phyloP scores from a whole-genome alignment of 2,888 invertebrate species.

The Monochamus alternatus region DNA sequence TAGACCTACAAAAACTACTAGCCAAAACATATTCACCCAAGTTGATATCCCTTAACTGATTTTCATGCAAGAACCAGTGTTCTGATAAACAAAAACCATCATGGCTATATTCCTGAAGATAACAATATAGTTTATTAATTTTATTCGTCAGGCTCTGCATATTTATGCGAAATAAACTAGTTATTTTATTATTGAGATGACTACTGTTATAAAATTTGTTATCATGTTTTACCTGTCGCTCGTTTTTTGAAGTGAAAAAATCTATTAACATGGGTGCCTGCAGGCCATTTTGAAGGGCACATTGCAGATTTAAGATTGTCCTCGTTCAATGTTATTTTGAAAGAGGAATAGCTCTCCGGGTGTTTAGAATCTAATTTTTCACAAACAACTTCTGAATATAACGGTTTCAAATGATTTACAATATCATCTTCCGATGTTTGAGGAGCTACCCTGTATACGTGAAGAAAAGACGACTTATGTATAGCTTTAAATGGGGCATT shows the following conservation, averaged over 20 bases:
- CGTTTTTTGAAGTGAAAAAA: not conserved
- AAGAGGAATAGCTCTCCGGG: too few species aligned
- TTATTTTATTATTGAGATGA: not conserved
- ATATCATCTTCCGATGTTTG: too few species aligned
- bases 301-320: not conserved
- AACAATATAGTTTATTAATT: constrained; percentile 8
- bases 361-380: too few species aligned
- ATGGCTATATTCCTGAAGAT: not conserved
- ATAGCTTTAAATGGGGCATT: too few species aligned
- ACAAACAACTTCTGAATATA: too few species aligned
- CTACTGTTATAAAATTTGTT: not conserved
- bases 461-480: too few species aligned
- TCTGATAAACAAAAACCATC: constrained; percentile 1
- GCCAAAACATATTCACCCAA: constrained; percentile 11
- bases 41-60: not conserved
- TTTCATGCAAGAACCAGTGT: not conserved
- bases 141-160: not conserved
- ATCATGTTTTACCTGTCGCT: constrained; percentile 8
- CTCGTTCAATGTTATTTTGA: too few species aligned
- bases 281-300: constrained; percentile 3
- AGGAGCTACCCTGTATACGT: too few species aligned
- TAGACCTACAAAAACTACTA: constrained; percentile 5
- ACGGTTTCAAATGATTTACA: too few species aligned
- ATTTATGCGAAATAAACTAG: not conserved
- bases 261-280: constrained; percentile 3